Base-by-base conservation (phyloP, 2,797 vertebrate genomes). In the Mycteria americana region DNA sequence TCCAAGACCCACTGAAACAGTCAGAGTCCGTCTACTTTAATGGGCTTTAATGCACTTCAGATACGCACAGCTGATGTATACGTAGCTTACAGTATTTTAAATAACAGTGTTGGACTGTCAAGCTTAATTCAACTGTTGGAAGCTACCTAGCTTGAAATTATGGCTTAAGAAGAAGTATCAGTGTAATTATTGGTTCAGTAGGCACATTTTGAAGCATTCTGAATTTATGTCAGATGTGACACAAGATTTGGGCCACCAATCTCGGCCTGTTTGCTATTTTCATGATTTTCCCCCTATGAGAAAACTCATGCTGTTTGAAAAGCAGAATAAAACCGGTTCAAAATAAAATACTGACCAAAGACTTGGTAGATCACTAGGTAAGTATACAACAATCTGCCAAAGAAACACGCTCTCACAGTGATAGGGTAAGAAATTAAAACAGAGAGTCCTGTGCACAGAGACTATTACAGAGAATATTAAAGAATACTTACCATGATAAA, bases 11-110 rank as follows among this genome's bases (percentile, higher is more conserved):
- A 15, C 15, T 3, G 62, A 14, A 63, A 81, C 54, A 60, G 72
- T 2, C 48, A 9, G 41, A n/a, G 50, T 5, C 70, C 25, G 2
- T 10, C 56, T 37, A 16, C 68, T 59, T 4, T 10, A 39, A 6
- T 5, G 39, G 73, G 50, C 59, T 62, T 16, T 13, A 4, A 11
- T 37, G 62, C 53, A 6, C 60, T 30, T 23, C 45, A 73, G 46
- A 48, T 8, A 50, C 0, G 0, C 2, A 7, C 6, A 31, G 72
- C 35, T 72, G 79, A 27, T 18, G 67, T 25, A 33, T 6, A 18
- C 0, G 15, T 4, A 77, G 27, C 51, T 65, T 53, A 28, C 22
- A 33, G 53, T 27, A 35, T 8, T 48, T 41, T 41, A 53, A 77
- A 18, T 3, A 28, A 48, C 46, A 63, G 7, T 2, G 35, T 9